Evolutionary conservation across 2,797 vertebrate genomes (phyloP).

Genomic region (Gobio occitaniae): DNA sequence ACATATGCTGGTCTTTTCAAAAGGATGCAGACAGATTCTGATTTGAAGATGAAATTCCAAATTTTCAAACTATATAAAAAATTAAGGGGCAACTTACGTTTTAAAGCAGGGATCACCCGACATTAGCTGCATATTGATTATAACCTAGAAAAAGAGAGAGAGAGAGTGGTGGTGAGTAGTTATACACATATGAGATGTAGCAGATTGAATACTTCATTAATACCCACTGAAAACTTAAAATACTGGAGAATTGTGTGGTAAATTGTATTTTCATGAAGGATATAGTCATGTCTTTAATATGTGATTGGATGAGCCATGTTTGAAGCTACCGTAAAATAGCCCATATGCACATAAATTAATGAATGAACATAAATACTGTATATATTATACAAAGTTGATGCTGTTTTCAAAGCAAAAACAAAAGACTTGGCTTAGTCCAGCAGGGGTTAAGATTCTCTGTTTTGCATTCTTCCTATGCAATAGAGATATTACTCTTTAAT

Average conservation of each 20-base stretch:
- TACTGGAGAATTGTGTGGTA: not conserved
- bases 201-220: not conserved
- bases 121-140: constrained; percentile 95
- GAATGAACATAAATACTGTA: not conserved
- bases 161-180: constrained; percentile 47
- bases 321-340: not conserved
- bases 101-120: constrained; percentile 99
- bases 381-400: not conserved
- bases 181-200: not conserved
- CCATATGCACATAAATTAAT: not conserved
- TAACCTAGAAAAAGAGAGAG: constrained; percentile 81
- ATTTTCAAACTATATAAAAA: not conserved
- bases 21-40: constrained; percentile 1
- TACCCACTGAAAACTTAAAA: not conserved
- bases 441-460: not conserved
- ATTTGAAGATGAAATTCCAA: not conserved
- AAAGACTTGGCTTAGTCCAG: no score
- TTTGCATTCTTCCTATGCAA: not conserved
- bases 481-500: not conserved
- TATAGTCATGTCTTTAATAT: not conserved
- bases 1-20: not conserved
- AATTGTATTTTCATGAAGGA: not conserved
- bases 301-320: not conserved
- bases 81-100: constrained; percentile 81
- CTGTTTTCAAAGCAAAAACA: not conserved